Conservation (phyloP, 2,888 invertebrate species). For the Periphyllus acericola region DNA sequence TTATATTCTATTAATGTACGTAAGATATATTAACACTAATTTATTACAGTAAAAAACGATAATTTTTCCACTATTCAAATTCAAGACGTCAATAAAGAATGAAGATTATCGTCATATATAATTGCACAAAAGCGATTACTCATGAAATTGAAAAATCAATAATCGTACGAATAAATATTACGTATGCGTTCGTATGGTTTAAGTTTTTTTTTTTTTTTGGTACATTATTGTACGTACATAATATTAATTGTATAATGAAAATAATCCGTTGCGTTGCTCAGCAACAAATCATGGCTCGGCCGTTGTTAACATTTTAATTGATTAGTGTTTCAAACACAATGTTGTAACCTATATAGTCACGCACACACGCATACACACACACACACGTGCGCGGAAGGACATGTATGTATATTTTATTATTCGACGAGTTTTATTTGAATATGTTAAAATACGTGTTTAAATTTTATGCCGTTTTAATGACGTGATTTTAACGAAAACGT, state of each 20-base stretch:
- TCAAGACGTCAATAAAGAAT: no score
- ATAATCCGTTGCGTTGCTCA: not conserved
- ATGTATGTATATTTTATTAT: constrained; percentile 16
- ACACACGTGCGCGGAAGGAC: not conserved
- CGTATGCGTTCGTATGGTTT: no score
- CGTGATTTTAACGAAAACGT: constrained; percentile 22
- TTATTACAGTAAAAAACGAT: not conserved
- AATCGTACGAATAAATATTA: no score
- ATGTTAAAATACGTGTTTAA: constrained; percentile 32
- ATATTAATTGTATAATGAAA: no score
- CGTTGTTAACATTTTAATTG: not conserved
- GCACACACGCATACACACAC: not conserved
- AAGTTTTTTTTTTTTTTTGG: no score
- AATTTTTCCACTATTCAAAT: not conserved
- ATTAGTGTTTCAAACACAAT: not conserved
- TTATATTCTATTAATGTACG: not conserved
- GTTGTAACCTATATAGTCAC: not conserved
- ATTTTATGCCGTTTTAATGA: constrained; percentile 42
- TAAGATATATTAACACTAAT: not conserved
- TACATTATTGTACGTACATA: no score
- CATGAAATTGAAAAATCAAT: no score
- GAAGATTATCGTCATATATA: no score
- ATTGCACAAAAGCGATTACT: no score
- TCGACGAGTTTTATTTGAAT: constrained; percentile 31
- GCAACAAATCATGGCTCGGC: not conserved